Evolutionary conservation across 2,113 vertebrate species (phyloP), one percentile per base, ranked within the genome.

Genomic region (Notarius lentiginosus): DNA sequence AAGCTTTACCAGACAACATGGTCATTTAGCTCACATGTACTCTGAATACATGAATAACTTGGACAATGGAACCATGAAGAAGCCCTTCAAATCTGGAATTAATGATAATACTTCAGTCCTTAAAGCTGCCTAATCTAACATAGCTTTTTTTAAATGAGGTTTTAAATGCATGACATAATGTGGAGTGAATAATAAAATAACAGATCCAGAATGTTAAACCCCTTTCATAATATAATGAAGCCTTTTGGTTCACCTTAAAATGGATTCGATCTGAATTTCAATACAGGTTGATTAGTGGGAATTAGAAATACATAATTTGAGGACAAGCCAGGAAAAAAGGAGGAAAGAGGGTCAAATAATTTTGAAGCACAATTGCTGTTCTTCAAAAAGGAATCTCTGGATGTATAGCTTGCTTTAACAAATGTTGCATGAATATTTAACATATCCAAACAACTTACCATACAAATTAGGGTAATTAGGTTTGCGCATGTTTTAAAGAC

Each of bases 231-330:
- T 20, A 84, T 56, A 87, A 76, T 68, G 81, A 87, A 86, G 85
- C 72, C 68, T 53, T 92, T 92, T 90, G 85, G 91, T 91, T 86
- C 22, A 76, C 80, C 58, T 65, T 89, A 89, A 79, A 83, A 86
- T 80, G 86, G 86, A 88, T n/a, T 72, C 85, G 84, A 89, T 51
- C 75, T 91, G 89, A 92, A 94, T 93, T 84, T 91, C 72, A 94
- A 88, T 93, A 87, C 49, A 79, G 84, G 83, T 79, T 92, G 89
- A 92, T 93, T 94, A 90, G 90, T 91, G 91, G 79, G 89, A 93
- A 93, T 93, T 91, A 91, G 72, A 79, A 88, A 86, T 80, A 65
- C 86, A 79, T 92, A 93, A 94, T 93, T 91, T 90, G 88, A 91
- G 91, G 91, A 91, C 84, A 91, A 86, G 68, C 61, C 86, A 76